phyloP scores from a whole-genome alignment of 2,888 invertebrate species.

The Hydrotaea diabolus region DNA sequence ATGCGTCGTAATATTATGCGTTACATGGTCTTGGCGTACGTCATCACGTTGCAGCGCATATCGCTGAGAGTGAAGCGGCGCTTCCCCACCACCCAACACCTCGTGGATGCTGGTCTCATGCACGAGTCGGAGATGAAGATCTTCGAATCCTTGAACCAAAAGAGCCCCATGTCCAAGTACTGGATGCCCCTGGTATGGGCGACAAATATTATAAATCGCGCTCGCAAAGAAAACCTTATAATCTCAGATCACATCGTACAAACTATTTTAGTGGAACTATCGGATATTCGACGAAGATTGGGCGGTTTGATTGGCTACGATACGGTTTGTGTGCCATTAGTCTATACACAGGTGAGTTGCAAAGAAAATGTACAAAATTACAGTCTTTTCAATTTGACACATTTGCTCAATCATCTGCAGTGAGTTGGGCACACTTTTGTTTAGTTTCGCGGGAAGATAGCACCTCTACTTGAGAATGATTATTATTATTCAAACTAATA shows the following conservation, averaged over 20 bases:
- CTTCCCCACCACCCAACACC: conserved; percentile 94
- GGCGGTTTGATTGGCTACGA: conserved; percentile 94
- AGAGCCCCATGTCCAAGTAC: conserved; percentile 94
- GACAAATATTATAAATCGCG: conserved; percentile 93
- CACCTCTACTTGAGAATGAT: too few species aligned
- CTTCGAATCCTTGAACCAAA: conserved; percentile 93
- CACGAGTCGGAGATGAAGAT: conserved; percentile 95
- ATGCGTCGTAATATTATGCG: conserved; percentile 95
- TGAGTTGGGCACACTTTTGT: too few species aligned
- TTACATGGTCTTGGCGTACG: conserved; percentile 93
- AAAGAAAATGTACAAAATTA: too few species aligned
- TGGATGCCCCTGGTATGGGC: conserved; percentile 98
- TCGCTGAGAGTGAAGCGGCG: conserved; percentile 92
- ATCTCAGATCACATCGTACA: conserved; percentile 95
- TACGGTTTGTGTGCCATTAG: conserved; percentile 94
- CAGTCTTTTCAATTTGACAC: too few species aligned
- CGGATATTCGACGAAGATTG: conserved; percentile 91
- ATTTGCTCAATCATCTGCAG: too few species aligned
- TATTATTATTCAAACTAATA: too few species aligned
- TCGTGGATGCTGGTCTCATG: conserved; percentile 95
- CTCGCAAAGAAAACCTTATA: conserved; percentile 91
- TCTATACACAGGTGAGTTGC: conserved; percentile 93
- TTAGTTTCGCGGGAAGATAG: too few species aligned
- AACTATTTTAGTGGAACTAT: conserved; percentile 92
- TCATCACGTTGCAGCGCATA: conserved; percentile 93